These are phyloP conservation scores for Argyrosomus japonicus DNA, from an alignment of 2,113 vertebrate genomes.

Conservation along the genomic window DNA sequence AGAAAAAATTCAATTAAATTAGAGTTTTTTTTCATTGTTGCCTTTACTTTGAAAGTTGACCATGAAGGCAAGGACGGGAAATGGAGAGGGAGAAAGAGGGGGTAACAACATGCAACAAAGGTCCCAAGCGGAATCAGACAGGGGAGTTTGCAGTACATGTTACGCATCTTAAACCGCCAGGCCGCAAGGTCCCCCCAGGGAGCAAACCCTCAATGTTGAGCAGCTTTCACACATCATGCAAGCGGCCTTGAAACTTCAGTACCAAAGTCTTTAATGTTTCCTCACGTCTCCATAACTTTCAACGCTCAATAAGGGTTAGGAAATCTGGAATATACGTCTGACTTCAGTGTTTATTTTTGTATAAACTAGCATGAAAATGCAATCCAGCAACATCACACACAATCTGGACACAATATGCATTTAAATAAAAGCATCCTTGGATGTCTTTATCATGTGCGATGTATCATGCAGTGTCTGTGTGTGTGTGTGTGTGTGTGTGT, in stretches of 20 bases:
- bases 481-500: constrained; percentile 27
- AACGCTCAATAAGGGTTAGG: neutral
- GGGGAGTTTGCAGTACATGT: neutral
- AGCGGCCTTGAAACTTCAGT: neutral
- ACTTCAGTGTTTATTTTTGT: constrained; percentile 7
- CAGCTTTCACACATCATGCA: constrained; percentile 1
- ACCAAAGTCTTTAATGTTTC: neutral
- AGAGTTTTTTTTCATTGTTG: neutral
- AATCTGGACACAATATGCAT: constrained; percentile 55
- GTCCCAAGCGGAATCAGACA: neutral
- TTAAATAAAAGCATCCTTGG: constrained; percentile 6
- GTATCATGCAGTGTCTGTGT: neutral
- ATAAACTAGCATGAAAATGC: no score
- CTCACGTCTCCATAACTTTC: constrained; percentile 20
- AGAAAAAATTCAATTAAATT: neutral
- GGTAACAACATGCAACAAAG: constrained; percentile 9
- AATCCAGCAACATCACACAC: constrained; percentile 9
- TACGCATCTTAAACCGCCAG: constrained; percentile 7
- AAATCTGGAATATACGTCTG: constrained; percentile 1
- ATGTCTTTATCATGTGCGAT: constrained; percentile 33
- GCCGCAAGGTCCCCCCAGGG: neutral
- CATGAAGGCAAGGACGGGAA: neutral
- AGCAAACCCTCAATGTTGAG: neutral
- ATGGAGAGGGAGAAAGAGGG: no score
- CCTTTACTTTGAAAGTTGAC: constrained; percentile 22